phyloP scores from a whole-genome alignment of 2,797 vertebrate genomes.

The Typhlichthys subterraneus region DNA sequence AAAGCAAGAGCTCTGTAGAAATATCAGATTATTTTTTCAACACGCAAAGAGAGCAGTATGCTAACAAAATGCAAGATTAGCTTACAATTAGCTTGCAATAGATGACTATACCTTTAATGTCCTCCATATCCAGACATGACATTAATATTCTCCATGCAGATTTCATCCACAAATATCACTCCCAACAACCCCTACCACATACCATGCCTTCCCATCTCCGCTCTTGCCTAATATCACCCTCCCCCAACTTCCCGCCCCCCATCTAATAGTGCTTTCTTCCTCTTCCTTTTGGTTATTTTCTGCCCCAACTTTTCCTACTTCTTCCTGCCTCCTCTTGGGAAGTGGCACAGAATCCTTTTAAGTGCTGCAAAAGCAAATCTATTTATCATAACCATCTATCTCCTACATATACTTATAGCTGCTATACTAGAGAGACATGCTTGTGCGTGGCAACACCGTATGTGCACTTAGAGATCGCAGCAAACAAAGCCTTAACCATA shows the following conservation, averaged over 20 bases:
- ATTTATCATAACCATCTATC: slow-evolving; percentile 70
- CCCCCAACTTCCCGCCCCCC: slow-evolving; percentile 42
- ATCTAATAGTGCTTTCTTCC: slow-evolving; percentile 12
- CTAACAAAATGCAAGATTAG: too few relatives aligned
- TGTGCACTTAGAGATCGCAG: slow-evolving; percentile 1
- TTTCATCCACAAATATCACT: slow-evolving; percentile 36
- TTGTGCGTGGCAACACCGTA: slow-evolving; percentile 1
- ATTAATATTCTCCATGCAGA: slow-evolving; percentile 76
- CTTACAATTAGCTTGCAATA: too few relatives aligned
- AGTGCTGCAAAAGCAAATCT: slow-evolving; percentile 75
- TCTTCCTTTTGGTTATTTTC: slow-evolving; percentile 48
- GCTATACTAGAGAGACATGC: slow-evolving; percentile 36
- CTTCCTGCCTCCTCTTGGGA: slow-evolving; percentile 64
- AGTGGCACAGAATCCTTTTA: slow-evolving; percentile 77
- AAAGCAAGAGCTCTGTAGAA: too few relatives aligned
- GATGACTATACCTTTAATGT: slow-evolving; percentile 22
- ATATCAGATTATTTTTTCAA: too few relatives aligned
- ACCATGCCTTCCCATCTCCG: slow-evolving; percentile 56
- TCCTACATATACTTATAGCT: slow-evolving; percentile 40
- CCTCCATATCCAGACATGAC: slow-evolving; percentile 67
- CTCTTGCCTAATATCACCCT: slow-evolving; percentile 51
- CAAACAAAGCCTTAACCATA: slow-evolving; percentile 2
- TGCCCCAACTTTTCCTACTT: slow-evolving; percentile 39
- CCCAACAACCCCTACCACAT: slow-evolving; percentile 31
- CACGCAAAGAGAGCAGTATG: too few relatives aligned